Evolutionary conservation across 1,140 invertebrate species (phyloP), one percentile per base, ranked within the genome.

Genomic region (Kradibia gibbosae): DNA sequence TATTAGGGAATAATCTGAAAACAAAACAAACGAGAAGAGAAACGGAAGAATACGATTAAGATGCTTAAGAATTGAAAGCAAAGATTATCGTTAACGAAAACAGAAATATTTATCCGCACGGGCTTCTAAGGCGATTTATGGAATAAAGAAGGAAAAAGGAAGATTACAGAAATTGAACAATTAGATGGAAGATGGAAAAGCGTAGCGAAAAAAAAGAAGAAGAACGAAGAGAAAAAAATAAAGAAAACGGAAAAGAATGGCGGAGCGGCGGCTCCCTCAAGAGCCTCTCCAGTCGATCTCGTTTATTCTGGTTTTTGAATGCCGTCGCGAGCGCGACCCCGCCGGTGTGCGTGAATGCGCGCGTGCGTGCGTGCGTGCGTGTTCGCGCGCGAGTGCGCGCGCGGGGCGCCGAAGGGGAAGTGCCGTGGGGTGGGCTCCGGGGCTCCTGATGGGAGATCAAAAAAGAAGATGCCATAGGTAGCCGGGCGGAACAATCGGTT

Each of bases 401-500:
- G 72, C n/a, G 78, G 20, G 28, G 39, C 70, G 72, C 4, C 15
- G n/a, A 53, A 48, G 72, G 72, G 5, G 22, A 22, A 50, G 31
- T 45, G 62, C 50, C 42, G 74, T 77, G 50, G 78, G 73, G 53
- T 2, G n/a, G 17, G 36, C 42, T 71, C 45, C 22, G 22, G 53
- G 22, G 22, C 11, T 39, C 22, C 17, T n/a, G n/a, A 39, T 39
- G 8, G 45, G 25, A 42, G 36, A 2, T 42, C 1, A 53, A 22
- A 70, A 50, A 36, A 80, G 50, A 83, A 82, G n/a, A 86, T 85
- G 84, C 84, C 84, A 85, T 83, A 84, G 85, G 84, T 86, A 87
- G 86, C 84, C 84, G 85, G 81, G 87, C 82, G 85, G 84, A 87
- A 84, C 85, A 86, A 84, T 88, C 87, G 88, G 83, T 88, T 87